Evolutionary conservation across 2,797 vertebrate species (phyloP), one percentile per base, ranked within the genome.

Genomic region (Heterohyrax brucei): DNA sequence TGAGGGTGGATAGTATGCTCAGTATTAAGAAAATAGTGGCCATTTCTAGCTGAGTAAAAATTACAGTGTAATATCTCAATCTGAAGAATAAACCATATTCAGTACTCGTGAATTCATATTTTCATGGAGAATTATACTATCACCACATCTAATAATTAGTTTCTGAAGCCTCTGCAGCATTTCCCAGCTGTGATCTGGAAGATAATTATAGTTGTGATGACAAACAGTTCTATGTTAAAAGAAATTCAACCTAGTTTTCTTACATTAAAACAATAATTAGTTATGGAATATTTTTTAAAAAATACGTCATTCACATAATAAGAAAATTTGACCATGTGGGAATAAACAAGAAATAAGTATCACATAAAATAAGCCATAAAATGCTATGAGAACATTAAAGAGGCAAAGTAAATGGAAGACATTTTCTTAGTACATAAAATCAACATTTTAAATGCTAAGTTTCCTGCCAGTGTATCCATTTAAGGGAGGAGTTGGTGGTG

Each of bases 51-150:
- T 80, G 30, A 97, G 61, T 72, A 77, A 88, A 78, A 70, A 8
- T 70, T 83, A 77, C 1, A 50, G 7, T 91, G 90, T 89, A 96
- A 93, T 94, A 21, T 95, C 92, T 96, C 85, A 91, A 80, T 94
- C 79, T 53, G 86, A 48, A 95, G 93, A 97, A 96, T 94, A 92
- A 96, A 96, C 80, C 87, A 77, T 48, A 87, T 96, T 98, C 87
- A 81, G 33, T 80, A 7, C 72, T 39, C 79, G 80, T 96, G 44
- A 97, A 95, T 93, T 97, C 0, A 18, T 83, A 95, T 90, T 95
- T 95, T 92, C 59, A 75, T 81, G 64, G 89, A 95, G 62, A 94
- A 80, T 79, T 46, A 61, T 26, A 70, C 28, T 39, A 28, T 75
- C 48, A 84, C 30, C 19, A 62, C 14, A 72, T 28, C n/a, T 87